Evolutionary conservation across 2,797 vertebrate genomes (phyloP).

Genomic region (Rousettus madagascariensis): DNA sequence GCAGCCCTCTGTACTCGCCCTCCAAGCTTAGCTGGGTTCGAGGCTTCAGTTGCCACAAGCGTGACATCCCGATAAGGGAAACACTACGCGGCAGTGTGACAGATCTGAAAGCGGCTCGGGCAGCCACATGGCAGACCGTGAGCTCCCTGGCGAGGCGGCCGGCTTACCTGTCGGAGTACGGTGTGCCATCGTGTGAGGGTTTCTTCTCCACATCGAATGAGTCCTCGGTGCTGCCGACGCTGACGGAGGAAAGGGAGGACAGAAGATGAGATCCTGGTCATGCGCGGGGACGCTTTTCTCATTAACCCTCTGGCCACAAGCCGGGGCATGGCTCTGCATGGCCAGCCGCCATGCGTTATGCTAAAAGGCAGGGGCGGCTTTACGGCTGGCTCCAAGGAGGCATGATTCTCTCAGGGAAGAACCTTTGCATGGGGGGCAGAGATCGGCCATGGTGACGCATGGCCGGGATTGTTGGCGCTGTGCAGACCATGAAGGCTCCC

Average conservation of each 20-base stretch:
- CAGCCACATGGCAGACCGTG: neutral
- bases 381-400: neutral
- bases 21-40: neutral
- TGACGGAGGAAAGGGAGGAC: neutral
- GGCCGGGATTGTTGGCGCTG: neutral
- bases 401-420: neutral
- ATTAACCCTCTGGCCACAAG: neutral
- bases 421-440: neutral
- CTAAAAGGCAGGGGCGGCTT: neutral
- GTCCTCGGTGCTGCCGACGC: neutral
- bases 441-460: neutral
- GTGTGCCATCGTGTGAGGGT: neutral
- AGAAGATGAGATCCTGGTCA: neutral
- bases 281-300: neutral
- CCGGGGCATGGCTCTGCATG: neutral
- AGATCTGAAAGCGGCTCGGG: neutral
- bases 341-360: neutral
- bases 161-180: constrained; percentile 41
- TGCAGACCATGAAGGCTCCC: neutral
- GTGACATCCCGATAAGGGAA: neutral
- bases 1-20: neutral
- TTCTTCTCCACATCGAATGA: neutral
- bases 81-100: neutral
- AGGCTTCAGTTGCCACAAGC: neutral
- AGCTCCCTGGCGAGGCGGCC: neutral